phyloP scores from a whole-genome alignment of 1,140 invertebrate genomes.

The Catajapyx aquilonaris region DNA sequence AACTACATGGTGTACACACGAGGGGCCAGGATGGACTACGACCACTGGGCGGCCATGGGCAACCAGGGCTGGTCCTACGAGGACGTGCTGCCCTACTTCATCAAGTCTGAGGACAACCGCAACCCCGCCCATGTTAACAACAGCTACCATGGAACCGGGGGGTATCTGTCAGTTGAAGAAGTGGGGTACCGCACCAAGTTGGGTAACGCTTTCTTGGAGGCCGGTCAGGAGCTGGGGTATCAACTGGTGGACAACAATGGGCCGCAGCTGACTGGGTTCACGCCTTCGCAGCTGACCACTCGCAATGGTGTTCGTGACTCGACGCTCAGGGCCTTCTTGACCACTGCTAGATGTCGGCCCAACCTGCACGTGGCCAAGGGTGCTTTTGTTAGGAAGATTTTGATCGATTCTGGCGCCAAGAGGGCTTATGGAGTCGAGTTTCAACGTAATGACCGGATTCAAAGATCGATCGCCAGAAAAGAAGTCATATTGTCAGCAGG shows the following conservation, averaged over 20 bases:
- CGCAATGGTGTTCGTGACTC: constrained; percentile 37
- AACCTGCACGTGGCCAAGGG: constrained; percentile 32
- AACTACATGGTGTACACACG: too few relatives aligned
- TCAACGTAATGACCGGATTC: constrained; percentile 18
- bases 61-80: constrained; percentile 29
- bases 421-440: constrained; percentile 32
- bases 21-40: too few relatives aligned
- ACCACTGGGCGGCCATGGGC: constrained; percentile 29
- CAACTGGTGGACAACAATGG: constrained; percentile 26
- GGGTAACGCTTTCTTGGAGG: constrained; percentile 37
- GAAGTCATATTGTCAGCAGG: constrained; percentile 18
- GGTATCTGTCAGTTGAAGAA: constrained; percentile 41
- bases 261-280: constrained; percentile 13
- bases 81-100: constrained; percentile 18
- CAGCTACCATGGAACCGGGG: constrained; percentile 40
- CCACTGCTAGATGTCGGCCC: constrained; percentile 23
- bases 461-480: constrained; percentile 20
- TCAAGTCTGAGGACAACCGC: constrained; percentile 13
- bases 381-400: constrained; percentile 26
- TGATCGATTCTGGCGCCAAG: constrained; percentile 29
- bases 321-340: constrained; percentile 31
- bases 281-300: constrained; percentile 21
- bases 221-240: constrained; percentile 47
- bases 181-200: constrained; percentile 36
- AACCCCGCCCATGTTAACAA: constrained; percentile 8